Evolutionary conservation across 1,140 invertebrate species (phyloP), one percentile per base, ranked within the genome.

Genomic region (Stratiolaelaps scimitus): DNA sequence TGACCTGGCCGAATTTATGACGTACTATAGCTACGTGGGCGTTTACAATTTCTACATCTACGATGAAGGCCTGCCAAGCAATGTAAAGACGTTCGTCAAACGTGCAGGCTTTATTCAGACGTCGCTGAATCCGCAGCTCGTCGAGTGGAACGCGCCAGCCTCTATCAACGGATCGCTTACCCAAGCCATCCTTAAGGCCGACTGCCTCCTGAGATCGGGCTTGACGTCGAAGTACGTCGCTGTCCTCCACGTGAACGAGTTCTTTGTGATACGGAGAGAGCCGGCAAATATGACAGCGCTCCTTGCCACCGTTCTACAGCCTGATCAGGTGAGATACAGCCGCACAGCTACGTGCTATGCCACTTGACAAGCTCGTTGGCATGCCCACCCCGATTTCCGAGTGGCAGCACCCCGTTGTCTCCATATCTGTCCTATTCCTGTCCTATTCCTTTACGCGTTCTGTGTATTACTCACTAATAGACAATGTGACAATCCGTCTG

Each of bases 121-220:
- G 23, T 17, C 17, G 17, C 53, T 60, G 15, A 19, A 17, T 29
- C 17, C 53, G 53, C 13, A 23, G 26, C 53, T 60, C n/a, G 15
- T 60, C 34, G 17, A 60, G 23, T 60, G 53, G 53, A 60, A 60
- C 34, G 53, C 23, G 23, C 53, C 53, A 15, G 53, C 26, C 17
- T 60, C 53, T 26, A 26, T 60, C 15, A 10, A 40, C 34, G 53
- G 23, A 17, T 60, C 53, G 15, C 53, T 60, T 1, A 29, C 23
- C 1, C 4, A 60, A 15, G 26, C 53, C 26, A 60, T 60, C 2
- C 23, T 60, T 1, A 60, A 60, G 23, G 53, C 53, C 6, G 53
- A 60, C 10, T 60, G 53, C 34, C 26, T 60, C 4, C 23, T 60
- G 23, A 60, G 53, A 26, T 26, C 53, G 26, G 53, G 53, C 2